Percentiles rank a stretch among this genome's conserved stretches.
Conservation (phyloP, 37 sponge, comb jelly and placozoan genomes). For the Haliclona indistincta region DNA sequence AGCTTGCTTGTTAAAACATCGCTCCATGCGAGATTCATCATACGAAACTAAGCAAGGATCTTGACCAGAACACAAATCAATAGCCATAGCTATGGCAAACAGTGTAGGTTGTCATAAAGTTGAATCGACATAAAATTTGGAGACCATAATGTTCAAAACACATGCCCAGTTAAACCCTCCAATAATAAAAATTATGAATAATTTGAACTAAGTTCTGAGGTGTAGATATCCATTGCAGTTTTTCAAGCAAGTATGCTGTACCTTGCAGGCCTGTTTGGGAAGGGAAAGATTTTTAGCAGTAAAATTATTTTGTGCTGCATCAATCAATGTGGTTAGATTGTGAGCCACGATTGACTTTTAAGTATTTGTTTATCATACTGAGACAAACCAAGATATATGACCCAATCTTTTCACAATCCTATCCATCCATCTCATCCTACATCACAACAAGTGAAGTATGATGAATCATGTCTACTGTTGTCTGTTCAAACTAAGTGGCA, state of each 20-base stretch:
- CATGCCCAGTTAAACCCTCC: not conserved
- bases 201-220: not conserved
- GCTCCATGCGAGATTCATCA: not conserved
- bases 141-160: not conserved
- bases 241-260: not conserved
- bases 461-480: too few species aligned
- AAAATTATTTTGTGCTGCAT: not conserved
- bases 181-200: not conserved
- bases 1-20: not conserved
- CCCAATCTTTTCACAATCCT: slow-evolving; percentile 6
- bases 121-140: not conserved
- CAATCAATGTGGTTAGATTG: not conserved
- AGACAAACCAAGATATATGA: not conserved
- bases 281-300: not conserved
- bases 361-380: not conserved
- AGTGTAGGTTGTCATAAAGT: not conserved
- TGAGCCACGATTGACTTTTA: not conserved
- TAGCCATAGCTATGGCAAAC: slow-evolving; percentile 2
- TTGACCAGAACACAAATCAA: not conserved
- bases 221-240: not conserved
- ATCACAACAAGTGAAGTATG: too few species aligned
- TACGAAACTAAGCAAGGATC: not conserved
- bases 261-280: not conserved
- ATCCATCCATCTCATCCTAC: too few species aligned
- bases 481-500: too few species aligned